These are phyloP conservation scores for Drosophila phalerata DNA, from an alignment of 2,888 invertebrate species.

Conservation along the genomic window DNA sequence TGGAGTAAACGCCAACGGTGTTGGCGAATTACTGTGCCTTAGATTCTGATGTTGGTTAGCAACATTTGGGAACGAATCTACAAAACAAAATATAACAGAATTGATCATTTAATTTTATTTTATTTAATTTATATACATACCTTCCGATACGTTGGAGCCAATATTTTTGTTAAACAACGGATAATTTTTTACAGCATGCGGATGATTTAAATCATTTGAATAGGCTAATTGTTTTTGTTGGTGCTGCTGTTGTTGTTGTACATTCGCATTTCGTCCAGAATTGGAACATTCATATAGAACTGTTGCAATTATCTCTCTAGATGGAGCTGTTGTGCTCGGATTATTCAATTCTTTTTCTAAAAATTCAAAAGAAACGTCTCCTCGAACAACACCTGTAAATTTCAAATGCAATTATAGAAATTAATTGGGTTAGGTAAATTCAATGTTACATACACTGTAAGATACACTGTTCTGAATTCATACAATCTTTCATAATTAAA, in stretches of 20 bases:
- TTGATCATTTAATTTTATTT: no score
- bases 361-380: conserved; percentile 91
- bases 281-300: conserved; percentile 70
- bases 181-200: conserved; percentile 32
- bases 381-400: conserved; percentile 88
- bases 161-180: conserved; percentile 36
- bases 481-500: no score
- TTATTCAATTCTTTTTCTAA: conserved; percentile 92
- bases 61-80: conserved; percentile 47
- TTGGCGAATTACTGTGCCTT: conserved; percentile 86
- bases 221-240: conserved; percentile 25
- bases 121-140: conserved; percentile 23
- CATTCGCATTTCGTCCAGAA: conserved; percentile 35
- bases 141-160: conserved; percentile 44
- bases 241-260: conserved; percentile 24
- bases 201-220: conserved; percentile 30
- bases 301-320: conserved; percentile 73
- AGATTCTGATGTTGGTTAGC: conserved; percentile 51
- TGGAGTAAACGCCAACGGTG: conserved; percentile 95
- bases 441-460: no score
- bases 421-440: not conserved
- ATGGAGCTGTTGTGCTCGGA: conserved; percentile 68
- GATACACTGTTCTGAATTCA: no score
- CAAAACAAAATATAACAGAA: not conserved
- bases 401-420: not conserved